Conservation (phyloP, 1,140 invertebrate species). For the Ceratina japonica region DNA sequence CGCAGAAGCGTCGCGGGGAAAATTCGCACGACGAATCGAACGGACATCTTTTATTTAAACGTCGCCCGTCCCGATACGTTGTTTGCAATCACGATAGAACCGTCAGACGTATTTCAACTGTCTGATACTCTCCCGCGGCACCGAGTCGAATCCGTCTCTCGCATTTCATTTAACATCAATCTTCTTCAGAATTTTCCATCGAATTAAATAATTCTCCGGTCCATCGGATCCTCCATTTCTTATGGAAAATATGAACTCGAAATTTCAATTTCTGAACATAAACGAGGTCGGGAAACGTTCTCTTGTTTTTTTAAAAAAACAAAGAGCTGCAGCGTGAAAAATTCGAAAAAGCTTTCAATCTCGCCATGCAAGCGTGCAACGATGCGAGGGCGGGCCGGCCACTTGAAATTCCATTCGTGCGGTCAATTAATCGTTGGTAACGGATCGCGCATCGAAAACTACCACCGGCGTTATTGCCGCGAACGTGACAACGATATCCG, state of each 20-base stretch:
- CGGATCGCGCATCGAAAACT: constrained; percentile 15
- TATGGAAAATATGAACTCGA: neutral
- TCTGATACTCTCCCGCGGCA: no score
- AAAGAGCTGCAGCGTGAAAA: neutral
- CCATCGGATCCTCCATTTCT: no score
- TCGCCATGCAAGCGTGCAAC: constrained; percentile 4
- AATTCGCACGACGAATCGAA: constrained; percentile 3
- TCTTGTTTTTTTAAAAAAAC: neutral
- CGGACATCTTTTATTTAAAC: constrained; percentile 4
- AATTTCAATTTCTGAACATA: neutral
- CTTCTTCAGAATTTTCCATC: no score
- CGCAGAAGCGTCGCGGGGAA: neutral
- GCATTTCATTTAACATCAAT: no score
- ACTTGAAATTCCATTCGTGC: constrained; percentile 24
- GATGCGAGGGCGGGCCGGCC: neutral
- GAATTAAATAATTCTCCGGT: no score
- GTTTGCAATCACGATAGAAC: neutral
- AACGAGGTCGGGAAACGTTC: no score
- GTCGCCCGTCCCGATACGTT: neutral
- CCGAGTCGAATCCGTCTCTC: no score
- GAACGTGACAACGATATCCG: neutral
- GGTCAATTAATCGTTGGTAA: constrained; percentile 26
- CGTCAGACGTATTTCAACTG: neutral
- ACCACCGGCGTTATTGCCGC: neutral
- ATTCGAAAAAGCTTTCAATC: constrained; percentile 3